Base-by-base conservation (phyloP, 2,113 vertebrate species). In the Sorex araneus region DNA sequence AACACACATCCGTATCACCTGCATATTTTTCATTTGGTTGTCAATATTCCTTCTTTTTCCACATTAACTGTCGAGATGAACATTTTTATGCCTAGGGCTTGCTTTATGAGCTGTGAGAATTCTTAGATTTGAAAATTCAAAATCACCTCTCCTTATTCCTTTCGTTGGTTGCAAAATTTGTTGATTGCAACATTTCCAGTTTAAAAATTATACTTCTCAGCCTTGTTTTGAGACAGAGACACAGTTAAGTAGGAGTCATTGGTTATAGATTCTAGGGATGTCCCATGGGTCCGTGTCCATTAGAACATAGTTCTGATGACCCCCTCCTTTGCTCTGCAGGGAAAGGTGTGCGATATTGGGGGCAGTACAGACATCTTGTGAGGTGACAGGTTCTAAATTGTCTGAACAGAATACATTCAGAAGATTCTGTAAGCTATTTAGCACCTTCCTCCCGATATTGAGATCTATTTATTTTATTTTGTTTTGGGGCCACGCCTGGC, bases 121-220 rank as follows among this genome's bases (percentile, higher is more conserved):
- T 86, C 45, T 87, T 71, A 27, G 71, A 23, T 47, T 30, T 90
- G 63, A 81, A 80, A 81, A 69, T 32, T 95, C 45, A 50, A 78
- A 32, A n/a, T 21, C 54, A 50, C 25, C 71, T 32, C 67, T 40
- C 70, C 36, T 54, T 76, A 54, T 32, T 88, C 43, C 32, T 84
- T 73, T 45, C 69, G 25, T 57, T 93, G 81, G 36, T 10, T 69
- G 9, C 23, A 25, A 34, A n/a, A n/a, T n/a, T n/a, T n/a, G n/a
- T n/a, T n/a, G n/a, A n/a, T n/a, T n/a, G n/a, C 11, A 27, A 36
- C 16, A 76, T 84, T 66, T 28, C 54, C 16, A 8, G 3, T 84
- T 87, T 10, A 32, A 54, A 27, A 81, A 18, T 7, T 47, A 50
- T 1, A 60, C 32, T 27, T 77, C 19, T 71, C 19, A 88, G 36